Conservation (phyloP, 2,888 invertebrate species). For the Cerastis rubricosa region DNA sequence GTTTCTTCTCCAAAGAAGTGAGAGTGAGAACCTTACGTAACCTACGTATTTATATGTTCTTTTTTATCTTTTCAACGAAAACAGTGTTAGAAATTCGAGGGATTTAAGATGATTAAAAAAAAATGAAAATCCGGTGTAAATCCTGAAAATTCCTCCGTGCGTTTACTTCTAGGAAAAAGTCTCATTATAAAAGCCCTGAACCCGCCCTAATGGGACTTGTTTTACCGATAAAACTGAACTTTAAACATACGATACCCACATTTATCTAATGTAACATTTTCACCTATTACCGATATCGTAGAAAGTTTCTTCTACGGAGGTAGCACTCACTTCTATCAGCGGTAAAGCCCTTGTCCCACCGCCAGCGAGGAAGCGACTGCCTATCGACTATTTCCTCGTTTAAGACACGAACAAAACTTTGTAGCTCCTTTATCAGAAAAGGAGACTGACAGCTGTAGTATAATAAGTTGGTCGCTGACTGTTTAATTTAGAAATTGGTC, state of each 20-base stretch:
- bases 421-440: neutral
- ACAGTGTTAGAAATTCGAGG: neutral
- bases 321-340: slow-evolving; percentile 43
- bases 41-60: neutral
- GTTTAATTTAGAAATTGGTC: neutral
- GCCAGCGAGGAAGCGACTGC: neutral
- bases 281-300: slow-evolving; percentile 43
- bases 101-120: neutral
- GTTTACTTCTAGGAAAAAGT: neutral
- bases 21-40: neutral
- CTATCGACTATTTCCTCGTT: neutral
- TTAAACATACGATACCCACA: slow-evolving; percentile 36
- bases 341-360: slow-evolving; percentile 14
- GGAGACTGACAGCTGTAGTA: neutral
- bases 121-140: neutral
- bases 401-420: neutral
- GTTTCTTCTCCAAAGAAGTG: neutral
- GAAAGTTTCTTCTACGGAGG: slow-evolving; percentile 29
- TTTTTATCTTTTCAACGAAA: neutral
- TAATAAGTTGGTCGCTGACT: neutral
- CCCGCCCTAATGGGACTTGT: slow-evolving; percentile 30
- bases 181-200: slow-evolving; percentile 11
- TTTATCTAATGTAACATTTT: slow-evolving; percentile 31
- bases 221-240: slow-evolving; percentile 36
- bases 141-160: neutral